Base-by-base conservation (phyloP, 2,797 vertebrate species). In the Siniperca undulata region DNA sequence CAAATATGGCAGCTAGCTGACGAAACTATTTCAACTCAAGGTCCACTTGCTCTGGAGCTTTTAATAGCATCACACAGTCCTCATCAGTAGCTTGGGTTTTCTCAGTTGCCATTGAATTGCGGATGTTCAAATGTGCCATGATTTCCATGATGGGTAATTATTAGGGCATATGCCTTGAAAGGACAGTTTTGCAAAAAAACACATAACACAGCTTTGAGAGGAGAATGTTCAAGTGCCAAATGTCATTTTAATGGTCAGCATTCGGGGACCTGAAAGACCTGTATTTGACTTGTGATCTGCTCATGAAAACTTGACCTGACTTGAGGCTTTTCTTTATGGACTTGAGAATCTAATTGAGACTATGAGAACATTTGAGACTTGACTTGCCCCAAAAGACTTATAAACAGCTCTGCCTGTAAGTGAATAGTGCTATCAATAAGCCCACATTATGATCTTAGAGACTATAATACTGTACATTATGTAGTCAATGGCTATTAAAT, bases 401-500 rank as follows among this genome's bases (percentile, higher is more conserved):
- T 48, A 24, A 40, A 61, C 46, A 70, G 19, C 24, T 64, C 12
- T 74, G 58, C 22, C 67, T 62, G 5, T n/a, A 42, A 58, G 34
- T 66, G 30, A 77, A 60, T 1, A 59, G 12, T 12, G 34, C 9
- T 16, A 42, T 55, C 20, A 80, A 59, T 72, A 60, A 70, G 7
- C 52, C 53, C 34, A 59, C 13, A 24, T 8, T 8, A 61, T 70
- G 9, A 64, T 75, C 42, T 53, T n/a, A 70, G 20, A 78, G 36
- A 50, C 36, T 24, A 70, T 64, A 76, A 76, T 38, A 59, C 22
- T 24, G 27, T 22, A 30, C 0, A 38, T 82, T 36, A 62, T 81
- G 62, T 58, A 22, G 7, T 84, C 50, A 59, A 8, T 48, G 46
- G 36, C 22, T 14, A 2, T 74, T 42, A 81, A 80, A 85, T 64